A percentile compares a stretch with the other conserved stretches of the same genome.
phyloP scores from a whole-genome alignment of 2,888 invertebrate genomes.

The Pristionchus fissidentatus region DNA sequence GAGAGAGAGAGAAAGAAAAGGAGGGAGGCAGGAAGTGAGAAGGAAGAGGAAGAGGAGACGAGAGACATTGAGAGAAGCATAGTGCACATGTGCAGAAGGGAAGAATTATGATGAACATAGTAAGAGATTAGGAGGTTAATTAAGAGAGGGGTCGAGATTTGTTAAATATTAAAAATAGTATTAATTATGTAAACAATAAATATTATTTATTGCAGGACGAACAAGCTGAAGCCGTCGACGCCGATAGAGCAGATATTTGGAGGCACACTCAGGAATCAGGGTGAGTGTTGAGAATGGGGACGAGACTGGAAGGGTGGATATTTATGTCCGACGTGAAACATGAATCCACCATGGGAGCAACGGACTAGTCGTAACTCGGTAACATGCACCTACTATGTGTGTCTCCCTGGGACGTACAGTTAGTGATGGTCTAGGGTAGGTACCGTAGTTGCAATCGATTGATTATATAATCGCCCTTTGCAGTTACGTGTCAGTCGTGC shows the following conservation, averaged over 20 bases:
- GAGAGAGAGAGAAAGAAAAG: neutral
- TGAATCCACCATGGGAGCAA: too few species aligned
- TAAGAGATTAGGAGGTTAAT: neutral
- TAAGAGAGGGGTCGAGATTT: neutral
- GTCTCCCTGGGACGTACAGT: too few species aligned
- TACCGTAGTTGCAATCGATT: too few species aligned
- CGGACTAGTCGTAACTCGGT: too few species aligned
- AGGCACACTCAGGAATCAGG: conserved; percentile 63
- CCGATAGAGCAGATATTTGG: conserved; percentile 71
- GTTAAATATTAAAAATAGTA: neutral
- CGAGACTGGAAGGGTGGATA: too few species aligned
- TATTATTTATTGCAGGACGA: neutral
- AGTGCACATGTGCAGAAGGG: neutral
- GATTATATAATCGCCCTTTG: conserved; percentile 47
- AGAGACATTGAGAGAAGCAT: neutral
- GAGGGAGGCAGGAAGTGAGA: neutral
- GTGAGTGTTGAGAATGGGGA: conserved; percentile 50
- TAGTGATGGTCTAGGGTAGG: too few species aligned
- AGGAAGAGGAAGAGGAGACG: neutral
- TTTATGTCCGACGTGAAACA: too few species aligned
- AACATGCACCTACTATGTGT: too few species aligned
- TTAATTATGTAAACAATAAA: neutral
- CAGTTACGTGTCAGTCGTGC: conserved; percentile 62
- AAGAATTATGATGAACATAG: neutral
- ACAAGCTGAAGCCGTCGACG: conserved; percentile 57